phyloP scores from a whole-genome alignment of 2,888 invertebrate genomes.

The Thereva nobilitata region DNA sequence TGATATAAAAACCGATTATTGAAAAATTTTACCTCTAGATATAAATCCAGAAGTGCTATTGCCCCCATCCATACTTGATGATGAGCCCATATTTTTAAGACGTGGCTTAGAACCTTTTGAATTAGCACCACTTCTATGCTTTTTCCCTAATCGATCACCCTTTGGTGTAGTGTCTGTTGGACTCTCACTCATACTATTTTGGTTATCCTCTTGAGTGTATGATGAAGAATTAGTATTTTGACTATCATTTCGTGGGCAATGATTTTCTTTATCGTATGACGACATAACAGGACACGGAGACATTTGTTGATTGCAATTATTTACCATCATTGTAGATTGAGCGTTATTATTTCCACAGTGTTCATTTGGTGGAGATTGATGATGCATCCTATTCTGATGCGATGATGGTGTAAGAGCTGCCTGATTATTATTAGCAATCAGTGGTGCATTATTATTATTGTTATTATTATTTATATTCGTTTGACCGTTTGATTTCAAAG shows the following conservation, averaged over 20 bases:
- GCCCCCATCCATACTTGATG: constrained; percentile 60
- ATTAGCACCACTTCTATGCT: constrained; percentile 56
- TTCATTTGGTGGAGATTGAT: constrained; percentile 18
- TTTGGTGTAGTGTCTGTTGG: constrained; percentile 44
- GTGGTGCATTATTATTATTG: constrained; percentile 41
- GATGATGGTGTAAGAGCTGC: constrained; percentile 10
- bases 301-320: constrained; percentile 42
- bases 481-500: constrained; percentile 30
- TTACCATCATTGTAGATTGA: constrained; percentile 39
- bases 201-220: constrained; percentile 51
- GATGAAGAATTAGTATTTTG: constrained; percentile 49
- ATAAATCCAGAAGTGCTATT: constrained; percentile 63
- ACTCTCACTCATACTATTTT: constrained; percentile 47
- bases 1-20: constrained; percentile 46
- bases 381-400: constrained; percentile 16
- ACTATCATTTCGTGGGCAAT: constrained; percentile 50
- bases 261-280: constrained; percentile 51
- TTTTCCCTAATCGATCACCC: constrained; percentile 50
- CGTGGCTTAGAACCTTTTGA: constrained; percentile 57
- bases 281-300: constrained; percentile 44
- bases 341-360: constrained; percentile 37
- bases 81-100: constrained; percentile 56
- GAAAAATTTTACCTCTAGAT: constrained; percentile 60
- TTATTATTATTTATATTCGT: constrained; percentile 41
- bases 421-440: constrained; percentile 35